Percentiles rank a stretch among this genome's conserved stretches.
Evolutionary conservation across 2,797 vertebrate genomes (phyloP).

Genomic region (Carapus acus): DNA sequence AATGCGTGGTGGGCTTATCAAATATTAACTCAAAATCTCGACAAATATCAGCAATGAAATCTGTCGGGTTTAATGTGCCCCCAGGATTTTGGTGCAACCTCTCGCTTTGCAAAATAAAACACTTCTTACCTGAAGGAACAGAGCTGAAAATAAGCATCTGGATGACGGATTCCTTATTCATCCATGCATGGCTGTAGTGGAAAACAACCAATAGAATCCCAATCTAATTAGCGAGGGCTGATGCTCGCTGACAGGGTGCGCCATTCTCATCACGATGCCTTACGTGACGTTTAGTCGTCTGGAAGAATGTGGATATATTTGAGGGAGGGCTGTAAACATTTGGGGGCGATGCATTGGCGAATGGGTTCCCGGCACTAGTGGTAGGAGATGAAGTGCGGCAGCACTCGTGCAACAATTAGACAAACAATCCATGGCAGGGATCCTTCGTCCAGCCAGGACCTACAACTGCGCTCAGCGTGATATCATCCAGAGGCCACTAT

Average conservation of each 20-base stretch:
- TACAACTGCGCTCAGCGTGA: conserved; percentile 7
- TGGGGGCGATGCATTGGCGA: too few relatives aligned
- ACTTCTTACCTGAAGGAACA: neutral
- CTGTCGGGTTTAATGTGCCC: too few relatives aligned
- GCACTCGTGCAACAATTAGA: too few relatives aligned
- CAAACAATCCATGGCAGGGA: too few relatives aligned
- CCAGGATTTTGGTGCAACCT: too few relatives aligned
- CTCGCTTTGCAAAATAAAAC: too few relatives aligned
- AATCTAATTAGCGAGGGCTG: conserved; percentile 59
- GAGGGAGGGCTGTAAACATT: neutral
- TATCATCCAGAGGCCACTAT: conserved; percentile 15
- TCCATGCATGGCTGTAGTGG: conserved; percentile 56
- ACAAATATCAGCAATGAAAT: too few relatives aligned
- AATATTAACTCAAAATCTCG: too few relatives aligned
- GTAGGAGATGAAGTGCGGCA: too few relatives aligned
- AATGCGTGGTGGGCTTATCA: too few relatives aligned
- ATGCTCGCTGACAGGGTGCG: conserved; percentile 23
- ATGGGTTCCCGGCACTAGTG: too few relatives aligned
- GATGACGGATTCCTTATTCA: conserved; percentile 48
- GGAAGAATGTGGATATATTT: conserved; percentile 4
- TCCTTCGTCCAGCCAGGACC: conserved; percentile 14
- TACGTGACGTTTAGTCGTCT: conserved; percentile 8
- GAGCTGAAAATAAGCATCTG: conserved; percentile 23
- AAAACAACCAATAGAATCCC: conserved; percentile 61
- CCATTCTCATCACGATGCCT: conserved; percentile 6